A percentile compares a stretch with the other conserved stretches of the same genome.
phyloP scores from a whole-genome alignment of 2,888 invertebrate species.

The Ophion obscuratus region DNA sequence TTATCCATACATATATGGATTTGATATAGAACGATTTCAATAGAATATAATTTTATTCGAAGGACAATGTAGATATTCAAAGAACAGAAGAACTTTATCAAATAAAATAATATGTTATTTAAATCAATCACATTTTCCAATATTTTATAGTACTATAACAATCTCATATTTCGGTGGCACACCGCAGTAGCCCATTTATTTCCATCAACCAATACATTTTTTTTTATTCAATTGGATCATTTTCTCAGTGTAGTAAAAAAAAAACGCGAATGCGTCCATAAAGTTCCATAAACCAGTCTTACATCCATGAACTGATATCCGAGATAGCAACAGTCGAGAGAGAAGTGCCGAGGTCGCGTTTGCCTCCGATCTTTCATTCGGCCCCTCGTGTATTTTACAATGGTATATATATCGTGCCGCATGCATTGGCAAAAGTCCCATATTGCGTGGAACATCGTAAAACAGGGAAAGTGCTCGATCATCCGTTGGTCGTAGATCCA shows the following conservation, averaged over 20 bases:
- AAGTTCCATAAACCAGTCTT: not conserved
- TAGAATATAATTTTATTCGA: no score
- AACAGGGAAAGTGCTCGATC: conserved; percentile 69
- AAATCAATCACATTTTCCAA: no score
- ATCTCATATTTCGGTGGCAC: no score
- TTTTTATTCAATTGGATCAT: no score
- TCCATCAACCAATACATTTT: no score
- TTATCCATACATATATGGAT: no score
- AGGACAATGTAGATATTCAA: no score
- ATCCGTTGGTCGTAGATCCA: conserved; percentile 63
- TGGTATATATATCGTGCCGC: conserved; percentile 7
- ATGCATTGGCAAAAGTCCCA: conserved; percentile 53
- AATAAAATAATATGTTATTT: no score
- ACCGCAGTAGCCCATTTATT: no score
- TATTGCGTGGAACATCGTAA: conserved; percentile 63
- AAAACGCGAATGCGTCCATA: not conserved
- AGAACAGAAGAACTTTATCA: no score
- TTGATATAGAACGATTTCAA: no score
- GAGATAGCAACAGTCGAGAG: conserved; percentile 31
- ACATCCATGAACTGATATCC: conserved; percentile 51
- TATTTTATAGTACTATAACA: no score
- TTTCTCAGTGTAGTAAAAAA: not conserved
- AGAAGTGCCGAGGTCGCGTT: conserved; percentile 43
- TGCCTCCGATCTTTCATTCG: conserved; percentile 30
- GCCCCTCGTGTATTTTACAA: conserved; percentile 33